Percentiles rank a stretch among this genome's conserved stretches.
These are phyloP conservation scores for Parnassius apollo DNA, from an alignment of 2,888 invertebrate species.

Conservation along the genomic window DNA sequence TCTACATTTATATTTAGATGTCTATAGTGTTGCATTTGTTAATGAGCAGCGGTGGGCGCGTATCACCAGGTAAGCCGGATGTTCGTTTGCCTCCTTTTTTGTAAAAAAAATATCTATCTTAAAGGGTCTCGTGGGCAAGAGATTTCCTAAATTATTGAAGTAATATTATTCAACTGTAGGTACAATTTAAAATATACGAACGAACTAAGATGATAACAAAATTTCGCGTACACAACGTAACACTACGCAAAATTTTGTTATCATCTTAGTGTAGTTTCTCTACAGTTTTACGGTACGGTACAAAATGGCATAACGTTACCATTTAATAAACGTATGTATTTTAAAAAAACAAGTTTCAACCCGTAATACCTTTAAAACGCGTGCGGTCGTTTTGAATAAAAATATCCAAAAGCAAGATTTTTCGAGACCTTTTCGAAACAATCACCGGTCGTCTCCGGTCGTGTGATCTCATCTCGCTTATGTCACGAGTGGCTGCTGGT, in stretches of 20 bases:
- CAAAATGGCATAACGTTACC: not conserved
- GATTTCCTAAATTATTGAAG: too few relatives aligned
- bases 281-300: not conserved
- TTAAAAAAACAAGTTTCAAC: not conserved
- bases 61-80: too few relatives aligned
- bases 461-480: constrained; percentile 18
- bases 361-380: not conserved
- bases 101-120: too few relatives aligned
- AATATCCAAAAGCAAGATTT: constrained; percentile 13
- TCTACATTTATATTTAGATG: too few relatives aligned
- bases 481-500: constrained; percentile 1
- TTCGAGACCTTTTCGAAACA: constrained; percentile 8
- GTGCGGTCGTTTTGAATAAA: constrained; percentile 4
- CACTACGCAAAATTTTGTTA: not conserved
- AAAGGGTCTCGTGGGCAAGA: too few relatives aligned
- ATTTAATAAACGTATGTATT: not conserved
- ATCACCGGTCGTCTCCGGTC: not conserved
- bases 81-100: too few relatives aligned
- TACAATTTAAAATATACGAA: too few relatives aligned
- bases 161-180: too few relatives aligned
- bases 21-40: too few relatives aligned
- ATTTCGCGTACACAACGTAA: too few relatives aligned
- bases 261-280: not conserved
- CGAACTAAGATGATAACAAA: too few relatives aligned
- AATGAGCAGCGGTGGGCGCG: too few relatives aligned